phyloP scores from a whole-genome alignment of 1,140 invertebrate species.

The Agrypnia vestita region DNA sequence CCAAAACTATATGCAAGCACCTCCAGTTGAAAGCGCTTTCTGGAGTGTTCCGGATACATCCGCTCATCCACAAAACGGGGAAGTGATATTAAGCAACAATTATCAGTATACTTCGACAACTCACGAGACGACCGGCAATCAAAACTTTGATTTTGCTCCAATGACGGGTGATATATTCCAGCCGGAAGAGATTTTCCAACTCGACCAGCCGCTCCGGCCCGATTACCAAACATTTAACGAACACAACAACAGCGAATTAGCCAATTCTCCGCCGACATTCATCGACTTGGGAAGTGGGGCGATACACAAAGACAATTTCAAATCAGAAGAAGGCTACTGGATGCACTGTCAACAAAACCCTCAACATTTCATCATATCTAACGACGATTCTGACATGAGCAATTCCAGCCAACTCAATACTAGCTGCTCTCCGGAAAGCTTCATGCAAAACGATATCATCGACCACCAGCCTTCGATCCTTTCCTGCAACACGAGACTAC shows the following conservation, averaged over 20 bases:
- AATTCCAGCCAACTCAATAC: conserved; percentile 64
- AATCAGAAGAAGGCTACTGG: conserved; percentile 73
- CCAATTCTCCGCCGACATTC: conserved; percentile 79
- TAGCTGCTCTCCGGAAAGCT: conserved; percentile 67
- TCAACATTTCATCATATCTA: conserved; percentile 62
- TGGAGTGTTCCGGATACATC: conserved; percentile 46
- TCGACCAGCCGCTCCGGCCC: conserved; percentile 81
- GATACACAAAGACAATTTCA: conserved; percentile 71
- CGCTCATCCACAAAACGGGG: conserved; percentile 38
- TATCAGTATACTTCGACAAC: conserved; percentile 47
- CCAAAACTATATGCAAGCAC: conserved; percentile 54
- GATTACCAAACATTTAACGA: conserved; percentile 71
- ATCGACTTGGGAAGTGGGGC: conserved; percentile 82
- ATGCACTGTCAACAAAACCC: conserved; percentile 68
- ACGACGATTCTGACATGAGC: conserved; percentile 73
- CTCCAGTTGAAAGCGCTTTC: conserved; percentile 51
- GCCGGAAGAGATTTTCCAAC: conserved; percentile 84
- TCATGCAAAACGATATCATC: conserved; percentile 64
- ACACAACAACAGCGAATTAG: conserved; percentile 69
- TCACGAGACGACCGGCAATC: conserved; percentile 48
- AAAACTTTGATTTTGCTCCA: conserved; percentile 71
- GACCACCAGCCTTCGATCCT: conserved; percentile 47
- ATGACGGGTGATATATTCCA: conserved; percentile 82
- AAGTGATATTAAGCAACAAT: conserved; percentile 25
- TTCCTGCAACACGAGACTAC: conserved; percentile 48